phyloP scores from a whole-genome alignment of 1,140 invertebrate species.

The Conopomorpha cramerella region DNA sequence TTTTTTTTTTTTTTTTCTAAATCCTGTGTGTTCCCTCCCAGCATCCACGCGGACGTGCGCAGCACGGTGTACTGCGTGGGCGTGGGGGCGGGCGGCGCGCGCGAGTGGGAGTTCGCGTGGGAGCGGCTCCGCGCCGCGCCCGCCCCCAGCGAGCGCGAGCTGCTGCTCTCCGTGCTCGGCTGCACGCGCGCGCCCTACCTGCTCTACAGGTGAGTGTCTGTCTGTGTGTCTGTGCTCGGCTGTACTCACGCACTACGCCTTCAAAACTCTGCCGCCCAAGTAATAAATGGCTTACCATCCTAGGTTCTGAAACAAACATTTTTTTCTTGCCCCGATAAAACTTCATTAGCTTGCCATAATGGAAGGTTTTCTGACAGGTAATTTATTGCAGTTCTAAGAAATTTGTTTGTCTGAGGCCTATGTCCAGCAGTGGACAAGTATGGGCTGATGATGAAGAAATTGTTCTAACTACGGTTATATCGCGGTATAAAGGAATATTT shows the following conservation, averaged over 20 bases:
- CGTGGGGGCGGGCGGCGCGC: slow-evolving; percentile 75
- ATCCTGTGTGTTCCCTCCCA: slow-evolving; percentile 21
- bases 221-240: slow-evolving; percentile 53
- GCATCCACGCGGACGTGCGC: slow-evolving; percentile 82
- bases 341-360: no score
- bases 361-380: no score
- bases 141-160: slow-evolving; percentile 76
- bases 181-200: slow-evolving; percentile 80
- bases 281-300: no score
- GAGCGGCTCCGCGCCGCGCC: slow-evolving; percentile 72
- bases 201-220: slow-evolving; percentile 61
- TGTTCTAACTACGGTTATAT: no score
- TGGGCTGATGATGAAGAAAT: no score
- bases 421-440: no score
- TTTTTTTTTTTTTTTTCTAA: not conserved
- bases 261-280: no score
- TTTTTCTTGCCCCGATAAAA: no score
- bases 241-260: slow-evolving; percentile 64
- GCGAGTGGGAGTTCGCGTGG: slow-evolving; percentile 87
- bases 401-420: no score
- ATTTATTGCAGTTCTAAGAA: no score
- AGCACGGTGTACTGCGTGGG: slow-evolving; percentile 84
- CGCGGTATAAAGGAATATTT: no score
- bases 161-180: slow-evolving; percentile 75
- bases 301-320: no score